Evolutionary conservation across 64 coral and sea anemone genomes (phyloP).

Genomic region (Platygyra sinensis): DNA sequence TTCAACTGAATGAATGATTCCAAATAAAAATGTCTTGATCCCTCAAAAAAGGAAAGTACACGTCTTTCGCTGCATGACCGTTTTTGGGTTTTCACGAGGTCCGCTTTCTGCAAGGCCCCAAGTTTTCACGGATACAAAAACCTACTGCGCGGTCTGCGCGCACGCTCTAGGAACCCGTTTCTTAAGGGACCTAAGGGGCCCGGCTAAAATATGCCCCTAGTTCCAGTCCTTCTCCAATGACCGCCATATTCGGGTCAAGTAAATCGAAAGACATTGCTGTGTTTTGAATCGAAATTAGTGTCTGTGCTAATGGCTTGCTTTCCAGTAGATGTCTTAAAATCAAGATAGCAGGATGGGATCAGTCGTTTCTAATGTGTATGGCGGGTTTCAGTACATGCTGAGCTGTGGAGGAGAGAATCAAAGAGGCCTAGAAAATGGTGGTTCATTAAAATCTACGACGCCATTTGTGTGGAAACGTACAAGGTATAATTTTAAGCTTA

Average conservation of each 20-base stretch:
- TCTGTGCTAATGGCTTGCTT: constrained; percentile 17
- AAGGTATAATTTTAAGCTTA: constrained; percentile 25
- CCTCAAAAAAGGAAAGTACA: too few relatives aligned
- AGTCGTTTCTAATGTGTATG: constrained; percentile 65
- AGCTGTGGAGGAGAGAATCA: constrained; percentile 45
- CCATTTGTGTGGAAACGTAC: constrained; percentile 56
- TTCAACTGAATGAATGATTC: too few relatives aligned
- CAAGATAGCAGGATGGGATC: constrained; percentile 59
- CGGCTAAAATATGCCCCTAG: background rate
- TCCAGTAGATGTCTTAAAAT: background rate
- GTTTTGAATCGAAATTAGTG: background rate
- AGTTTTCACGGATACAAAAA: too few relatives aligned
- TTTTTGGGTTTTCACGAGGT: too few relatives aligned
- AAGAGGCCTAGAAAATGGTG: background rate
- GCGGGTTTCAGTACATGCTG: constrained; percentile 71
- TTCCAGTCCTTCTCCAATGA: background rate
- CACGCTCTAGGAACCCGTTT: too few relatives aligned
- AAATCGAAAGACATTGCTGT: too few relatives aligned
- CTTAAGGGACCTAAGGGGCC: too few relatives aligned
- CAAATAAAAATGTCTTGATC: too few relatives aligned
- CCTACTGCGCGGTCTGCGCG: too few relatives aligned
- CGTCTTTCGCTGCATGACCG: too few relatives aligned
- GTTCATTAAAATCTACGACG: constrained; percentile 7
- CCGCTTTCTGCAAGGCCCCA: too few relatives aligned
- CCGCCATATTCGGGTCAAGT: background rate